A percentile compares a stretch with the other conserved stretches of the same genome.
Evolutionary conservation across 2,888 invertebrate genomes (phyloP).

Genomic region (Steinernema hermaphroditum): DNA sequence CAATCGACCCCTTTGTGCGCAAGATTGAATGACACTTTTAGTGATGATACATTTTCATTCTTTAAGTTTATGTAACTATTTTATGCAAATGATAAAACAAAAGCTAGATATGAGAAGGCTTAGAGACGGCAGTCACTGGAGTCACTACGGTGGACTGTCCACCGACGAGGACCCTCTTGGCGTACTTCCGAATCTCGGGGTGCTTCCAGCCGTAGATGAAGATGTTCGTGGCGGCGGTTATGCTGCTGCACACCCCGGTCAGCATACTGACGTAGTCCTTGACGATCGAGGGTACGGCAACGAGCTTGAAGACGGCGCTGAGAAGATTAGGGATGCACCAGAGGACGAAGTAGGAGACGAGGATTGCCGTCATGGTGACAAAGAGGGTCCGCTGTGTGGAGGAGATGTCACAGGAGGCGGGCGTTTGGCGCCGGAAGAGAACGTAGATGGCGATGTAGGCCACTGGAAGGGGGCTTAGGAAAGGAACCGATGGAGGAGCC

Average conservation of each 20-base stretch:
- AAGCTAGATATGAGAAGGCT: too few relatives aligned
- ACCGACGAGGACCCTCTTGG: slow-evolving; percentile 10
- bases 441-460: slow-evolving; percentile 28
- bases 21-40: too few relatives aligned
- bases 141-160: background rate
- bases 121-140: background rate
- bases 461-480: background rate
- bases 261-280: background rate
- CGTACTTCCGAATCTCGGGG: slow-evolving; percentile 5
- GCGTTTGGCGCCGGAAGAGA: background rate
- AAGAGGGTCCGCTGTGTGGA: slow-evolving; percentile 20
- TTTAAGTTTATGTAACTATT: too few relatives aligned
- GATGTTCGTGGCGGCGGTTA: too few relatives aligned
- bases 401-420: background rate
- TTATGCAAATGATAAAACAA: too few relatives aligned
- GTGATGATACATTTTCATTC: too few relatives aligned
- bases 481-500: background rate
- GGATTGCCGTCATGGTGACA: slow-evolving; percentile 19
- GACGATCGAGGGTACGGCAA: background rate
- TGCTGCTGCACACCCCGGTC: background rate
- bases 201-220: too few relatives aligned
- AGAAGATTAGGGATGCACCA: slow-evolving; percentile 20
- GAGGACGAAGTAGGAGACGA: slow-evolving; percentile 20
- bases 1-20: too few relatives aligned
- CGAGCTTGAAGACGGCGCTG: background rate